These are phyloP conservation scores for Thaumatotibia leucotreta DNA, from an alignment of 1,140 invertebrate species.

Conservation along the genomic window DNA sequence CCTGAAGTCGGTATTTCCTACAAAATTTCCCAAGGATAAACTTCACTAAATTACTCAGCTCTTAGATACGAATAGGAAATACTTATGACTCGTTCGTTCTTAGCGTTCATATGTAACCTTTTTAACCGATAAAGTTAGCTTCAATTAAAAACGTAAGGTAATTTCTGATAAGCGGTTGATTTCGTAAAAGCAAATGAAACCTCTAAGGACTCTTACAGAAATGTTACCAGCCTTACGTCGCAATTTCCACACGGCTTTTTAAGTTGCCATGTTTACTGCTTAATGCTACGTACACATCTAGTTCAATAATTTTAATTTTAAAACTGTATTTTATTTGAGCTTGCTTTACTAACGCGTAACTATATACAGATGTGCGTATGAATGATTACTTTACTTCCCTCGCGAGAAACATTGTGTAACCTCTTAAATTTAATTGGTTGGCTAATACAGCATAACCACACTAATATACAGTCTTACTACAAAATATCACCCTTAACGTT, in stretches of 20 bases:
- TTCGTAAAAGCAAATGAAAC: slow-evolving; percentile 38
- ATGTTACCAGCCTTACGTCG: slow-evolving; percentile 70
- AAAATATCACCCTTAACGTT: not conserved
- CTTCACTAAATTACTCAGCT: not conserved
- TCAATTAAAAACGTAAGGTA: not conserved
- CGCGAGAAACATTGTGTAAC: slow-evolving; percentile 16
- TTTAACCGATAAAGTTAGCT: not conserved
- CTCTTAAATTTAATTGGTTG: slow-evolving; percentile 72
- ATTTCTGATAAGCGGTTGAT: not conserved
- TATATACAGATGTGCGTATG: not conserved
- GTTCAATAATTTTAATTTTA: slow-evolving; percentile 68
- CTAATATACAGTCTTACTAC: not conserved
- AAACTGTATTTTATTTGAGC: slow-evolving; percentile 50
- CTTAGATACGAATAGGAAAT: not conserved
- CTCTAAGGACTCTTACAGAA: slow-evolving; percentile 68
- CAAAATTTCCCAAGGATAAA: not conserved
- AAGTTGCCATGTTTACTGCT: slow-evolving; percentile 60
- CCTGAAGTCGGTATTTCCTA: not conserved
- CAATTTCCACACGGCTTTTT: slow-evolving; percentile 73
- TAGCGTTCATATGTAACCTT: not conserved
- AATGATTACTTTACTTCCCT: not conserved
- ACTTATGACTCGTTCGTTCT: not conserved
- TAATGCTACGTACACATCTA: slow-evolving; percentile 48
- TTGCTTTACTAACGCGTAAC: not conserved
- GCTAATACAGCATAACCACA: slow-evolving; percentile 70